Evolutionary conservation across 1,140 invertebrate genomes (phyloP).

Genomic region (Choristoneura fumiferana): DNA sequence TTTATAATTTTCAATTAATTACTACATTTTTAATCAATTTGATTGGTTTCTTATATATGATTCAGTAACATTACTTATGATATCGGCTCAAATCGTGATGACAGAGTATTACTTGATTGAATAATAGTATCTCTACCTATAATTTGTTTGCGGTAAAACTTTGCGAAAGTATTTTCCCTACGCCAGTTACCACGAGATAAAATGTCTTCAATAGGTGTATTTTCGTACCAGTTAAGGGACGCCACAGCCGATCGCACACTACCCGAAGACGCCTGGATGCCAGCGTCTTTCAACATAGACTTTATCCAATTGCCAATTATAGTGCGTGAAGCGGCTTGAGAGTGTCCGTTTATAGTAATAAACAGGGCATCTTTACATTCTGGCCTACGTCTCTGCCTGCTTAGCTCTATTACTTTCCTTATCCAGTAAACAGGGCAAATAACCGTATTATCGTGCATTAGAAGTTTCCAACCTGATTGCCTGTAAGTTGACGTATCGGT

Average conservation of each 20-base stretch:
- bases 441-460: constrained; percentile 13
- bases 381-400: constrained; percentile 2
- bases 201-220: constrained; percentile 16
- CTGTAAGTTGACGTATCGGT: constrained; percentile 24
- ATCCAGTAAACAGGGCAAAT: constrained; percentile 26
- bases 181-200: constrained; percentile 11
- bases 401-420: too few relatives aligned
- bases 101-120: too few relatives aligned
- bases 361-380: background rate
- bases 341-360: background rate
- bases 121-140: too few relatives aligned
- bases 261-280: background rate
- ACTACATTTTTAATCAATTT: too few relatives aligned
- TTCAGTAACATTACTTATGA: too few relatives aligned
- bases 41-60: too few relatives aligned
- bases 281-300: background rate
- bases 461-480: constrained; percentile 26
- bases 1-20: too few relatives aligned
- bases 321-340: background rate
- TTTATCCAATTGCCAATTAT: constrained; percentile 4
- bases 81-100: too few relatives aligned
- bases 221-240: constrained; percentile 2
- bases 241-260: constrained; percentile 1
- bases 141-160: constrained; percentile 9
- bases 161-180: constrained; percentile 8